These are phyloP conservation scores for Peromyscus attwateri DNA, from an alignment of 2,797 vertebrate genomes.

Conservation along the genomic window DNA sequence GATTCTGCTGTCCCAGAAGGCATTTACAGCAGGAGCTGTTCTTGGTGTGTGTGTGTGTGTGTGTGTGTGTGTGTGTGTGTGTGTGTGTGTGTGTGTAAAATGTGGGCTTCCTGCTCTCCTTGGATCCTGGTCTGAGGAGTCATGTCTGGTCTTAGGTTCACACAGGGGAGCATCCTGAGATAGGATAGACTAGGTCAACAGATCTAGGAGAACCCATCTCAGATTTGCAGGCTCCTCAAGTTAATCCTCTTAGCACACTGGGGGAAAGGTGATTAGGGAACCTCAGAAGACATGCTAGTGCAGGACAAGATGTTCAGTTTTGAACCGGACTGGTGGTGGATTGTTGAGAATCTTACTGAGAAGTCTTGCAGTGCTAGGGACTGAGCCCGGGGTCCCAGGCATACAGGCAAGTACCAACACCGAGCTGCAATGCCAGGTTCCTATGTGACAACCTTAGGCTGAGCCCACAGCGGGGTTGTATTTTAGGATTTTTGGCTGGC, in stretches of 20 bases:
- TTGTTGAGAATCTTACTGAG: not conserved
- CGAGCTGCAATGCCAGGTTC: not conserved
- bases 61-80: not conserved
- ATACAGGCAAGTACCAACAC: not conserved
- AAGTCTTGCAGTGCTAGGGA: not conserved
- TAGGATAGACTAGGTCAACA: fast-evolving
- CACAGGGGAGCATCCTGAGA: not conserved
- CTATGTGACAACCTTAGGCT: not conserved
- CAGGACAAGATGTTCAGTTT: not conserved
- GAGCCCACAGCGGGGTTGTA: too few species aligned
- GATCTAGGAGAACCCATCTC: fast-evolving
- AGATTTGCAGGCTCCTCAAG: not conserved
- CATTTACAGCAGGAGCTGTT: not conserved
- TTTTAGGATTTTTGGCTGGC: not conserved
- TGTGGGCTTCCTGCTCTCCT: not conserved
- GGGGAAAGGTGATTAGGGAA: not conserved
- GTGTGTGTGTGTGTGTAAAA: not conserved
- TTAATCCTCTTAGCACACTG: not conserved
- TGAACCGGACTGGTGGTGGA: not conserved
- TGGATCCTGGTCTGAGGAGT: not conserved
- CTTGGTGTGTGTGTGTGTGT: not conserved
- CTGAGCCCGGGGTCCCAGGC: too few species aligned
- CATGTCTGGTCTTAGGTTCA: not conserved
- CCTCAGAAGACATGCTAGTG: not conserved
- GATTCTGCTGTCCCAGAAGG: not conserved